Conservation (phyloP, 2,888 invertebrate genomes). For the Eilema griseolum region DNA sequence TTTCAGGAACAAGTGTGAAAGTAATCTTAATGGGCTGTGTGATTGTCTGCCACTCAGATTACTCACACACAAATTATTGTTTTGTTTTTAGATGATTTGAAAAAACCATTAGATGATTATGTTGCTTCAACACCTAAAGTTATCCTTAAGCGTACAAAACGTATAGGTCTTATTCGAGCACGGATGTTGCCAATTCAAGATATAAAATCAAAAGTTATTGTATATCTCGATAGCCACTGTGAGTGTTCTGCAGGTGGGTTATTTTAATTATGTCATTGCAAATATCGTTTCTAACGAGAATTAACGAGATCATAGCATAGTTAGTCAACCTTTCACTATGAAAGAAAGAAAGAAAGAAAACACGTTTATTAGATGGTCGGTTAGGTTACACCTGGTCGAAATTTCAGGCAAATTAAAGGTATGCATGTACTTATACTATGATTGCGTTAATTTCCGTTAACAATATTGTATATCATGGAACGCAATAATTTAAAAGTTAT, state of each 20-base stretch:
- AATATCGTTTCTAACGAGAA: too few species aligned
- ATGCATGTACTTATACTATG: too few species aligned
- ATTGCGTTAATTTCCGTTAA: too few species aligned
- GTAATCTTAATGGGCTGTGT: background rate
- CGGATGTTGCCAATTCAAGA: constrained; percentile 93
- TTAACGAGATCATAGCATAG: too few species aligned
- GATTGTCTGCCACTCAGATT: too few species aligned
- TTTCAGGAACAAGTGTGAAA: background rate
- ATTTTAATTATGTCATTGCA: background rate
- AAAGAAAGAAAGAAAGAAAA: too few species aligned
- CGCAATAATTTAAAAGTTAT: too few species aligned
- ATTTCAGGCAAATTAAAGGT: too few species aligned
- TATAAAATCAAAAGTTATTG: constrained; percentile 93
- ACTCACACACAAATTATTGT: background rate
- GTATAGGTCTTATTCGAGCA: constrained; percentile 97
- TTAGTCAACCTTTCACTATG: too few species aligned
- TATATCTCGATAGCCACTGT: constrained; percentile 98
- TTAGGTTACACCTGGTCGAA: too few species aligned
- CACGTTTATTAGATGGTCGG: too few species aligned
- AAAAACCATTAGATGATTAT: constrained; percentile 93
- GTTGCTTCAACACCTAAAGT: constrained; percentile 94
- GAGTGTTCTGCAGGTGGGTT: constrained; percentile 93
- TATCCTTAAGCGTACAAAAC: constrained; percentile 92
- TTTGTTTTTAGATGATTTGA: constrained; percentile 89
- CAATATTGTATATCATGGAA: too few species aligned